These are phyloP conservation scores for Leguminivora glycinivorella DNA, from an alignment of 1,140 invertebrate genomes.

Conservation along the genomic window DNA sequence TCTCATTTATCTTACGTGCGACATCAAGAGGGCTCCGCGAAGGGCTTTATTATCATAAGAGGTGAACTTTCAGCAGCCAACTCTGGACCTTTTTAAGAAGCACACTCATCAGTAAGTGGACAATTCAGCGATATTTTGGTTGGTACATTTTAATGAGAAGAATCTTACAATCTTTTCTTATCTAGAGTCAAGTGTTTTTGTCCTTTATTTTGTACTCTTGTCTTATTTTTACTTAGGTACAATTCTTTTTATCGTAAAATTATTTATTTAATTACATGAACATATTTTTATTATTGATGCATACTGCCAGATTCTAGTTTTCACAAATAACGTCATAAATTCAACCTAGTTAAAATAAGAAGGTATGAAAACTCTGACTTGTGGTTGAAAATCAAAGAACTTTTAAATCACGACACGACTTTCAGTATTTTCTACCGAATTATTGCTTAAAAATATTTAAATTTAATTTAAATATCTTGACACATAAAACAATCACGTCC, in stretches of 20 bases:
- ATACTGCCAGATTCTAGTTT: too few species aligned
- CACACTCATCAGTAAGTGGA: conserved; percentile 47
- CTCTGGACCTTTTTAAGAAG: conserved; percentile 55
- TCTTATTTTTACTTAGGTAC: neutral
- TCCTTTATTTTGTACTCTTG: neutral
- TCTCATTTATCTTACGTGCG: conserved; percentile 53
- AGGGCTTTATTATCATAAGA: conserved; percentile 51
- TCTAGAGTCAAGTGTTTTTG: neutral
- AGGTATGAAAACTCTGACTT: too few species aligned
- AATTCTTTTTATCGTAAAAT: neutral
- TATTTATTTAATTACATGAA: too few species aligned
- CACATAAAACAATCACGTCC: neutral
- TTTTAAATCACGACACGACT: too few species aligned
- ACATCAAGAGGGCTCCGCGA: conserved; percentile 47
- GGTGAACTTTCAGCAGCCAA: conserved; percentile 46
- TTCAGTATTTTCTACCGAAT: too few species aligned
- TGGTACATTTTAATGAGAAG: conserved; percentile 39
- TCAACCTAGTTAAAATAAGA: too few species aligned
- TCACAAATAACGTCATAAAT: too few species aligned
- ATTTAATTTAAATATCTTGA: neutral
- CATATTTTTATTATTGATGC: too few species aligned
- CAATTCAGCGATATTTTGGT: conserved; percentile 54
- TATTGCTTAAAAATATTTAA: too few species aligned
- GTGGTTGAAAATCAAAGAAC: too few species aligned
- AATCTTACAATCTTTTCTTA: conserved; percentile 13